Evolutionary conservation across 2,888 invertebrate genomes (phyloP).

Genomic region (Maniola hyperantus): DNA sequence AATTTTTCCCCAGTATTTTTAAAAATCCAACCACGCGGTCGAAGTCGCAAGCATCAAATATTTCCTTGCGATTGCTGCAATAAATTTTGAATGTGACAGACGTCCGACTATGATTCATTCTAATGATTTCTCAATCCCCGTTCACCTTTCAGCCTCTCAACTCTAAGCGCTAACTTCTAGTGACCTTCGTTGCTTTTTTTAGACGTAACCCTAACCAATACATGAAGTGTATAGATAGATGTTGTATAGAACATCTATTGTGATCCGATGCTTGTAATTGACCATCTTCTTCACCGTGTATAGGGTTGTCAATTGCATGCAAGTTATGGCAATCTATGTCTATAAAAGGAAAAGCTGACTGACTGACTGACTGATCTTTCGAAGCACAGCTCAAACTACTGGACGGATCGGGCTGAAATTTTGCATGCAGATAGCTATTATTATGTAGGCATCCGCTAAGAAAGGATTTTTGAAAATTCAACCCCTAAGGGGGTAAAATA

Average conservation of each 20-base stretch:
- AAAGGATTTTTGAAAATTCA: no score
- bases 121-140: conserved; percentile 14
- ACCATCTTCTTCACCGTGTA: not conserved
- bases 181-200: conserved; percentile 9
- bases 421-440: no score
- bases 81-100: not conserved
- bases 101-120: not conserved
- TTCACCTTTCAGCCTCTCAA: conserved; percentile 14
- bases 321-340: no score
- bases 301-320: not conserved
- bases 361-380: no score
- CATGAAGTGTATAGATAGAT: not conserved
- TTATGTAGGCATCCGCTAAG: no score
- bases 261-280: not conserved
- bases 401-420: no score
- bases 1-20: no score
- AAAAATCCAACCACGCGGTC: no score
- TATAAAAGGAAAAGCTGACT: no score
- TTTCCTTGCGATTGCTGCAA: not conserved
- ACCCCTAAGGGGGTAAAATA: no score
- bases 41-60: not conserved
- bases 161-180: conserved; percentile 1
- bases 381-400: no score
- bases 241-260: not conserved
- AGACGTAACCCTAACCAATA: conserved; percentile 6